Base-by-base conservation (phyloP, 2,113 vertebrate species). In the Planiliza haematocheilus region DNA sequence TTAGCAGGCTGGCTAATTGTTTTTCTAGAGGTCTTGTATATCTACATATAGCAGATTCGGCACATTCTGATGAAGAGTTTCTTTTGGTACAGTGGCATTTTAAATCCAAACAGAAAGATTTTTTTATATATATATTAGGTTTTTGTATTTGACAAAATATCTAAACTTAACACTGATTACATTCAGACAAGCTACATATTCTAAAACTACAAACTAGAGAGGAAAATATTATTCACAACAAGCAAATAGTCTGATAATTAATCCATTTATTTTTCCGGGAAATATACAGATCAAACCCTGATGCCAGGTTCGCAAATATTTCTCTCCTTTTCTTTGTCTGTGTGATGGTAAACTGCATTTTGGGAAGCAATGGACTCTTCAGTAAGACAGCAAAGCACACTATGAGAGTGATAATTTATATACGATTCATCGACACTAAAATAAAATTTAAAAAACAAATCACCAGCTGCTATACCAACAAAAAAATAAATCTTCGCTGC, bases 241-340 rank as follows among this genome's bases (percentile, higher is more conserved):
- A 0, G 46, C 37, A 24, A 60, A 21, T 45, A 42, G 17, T 59
- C 11, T 16, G 13, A 63, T 41, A 50, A 59, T 60, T 17, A 42
- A 46, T 70, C 8, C 1, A 18, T 18, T 16, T 43, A 18, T 24
- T 63, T 49, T 61, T 8, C 0, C 2, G 13, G 16, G 1, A 52
- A 49, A 68, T 42, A 42, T 48, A 55, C 10, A n/a, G 1, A 50
- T 17, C 16, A 34, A 55, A 10, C 2, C 5, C 38, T 16, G 1
- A 0, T 18, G 30, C 20, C 5, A 61, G 24, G 17, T 50, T 46
- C 13, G 45, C 11, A 55, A 50, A 50, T 45, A 10, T 65, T 18
- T 64, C 57, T 38, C 0, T 67, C 12, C 13, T 41, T 71, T 53
- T 18, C 56, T 79, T 72, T 59, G 51, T 79, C 74, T 77, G 36